Conservation (phyloP, 2,797 vertebrate genomes). For the Hoplostethus atlanticus region DNA sequence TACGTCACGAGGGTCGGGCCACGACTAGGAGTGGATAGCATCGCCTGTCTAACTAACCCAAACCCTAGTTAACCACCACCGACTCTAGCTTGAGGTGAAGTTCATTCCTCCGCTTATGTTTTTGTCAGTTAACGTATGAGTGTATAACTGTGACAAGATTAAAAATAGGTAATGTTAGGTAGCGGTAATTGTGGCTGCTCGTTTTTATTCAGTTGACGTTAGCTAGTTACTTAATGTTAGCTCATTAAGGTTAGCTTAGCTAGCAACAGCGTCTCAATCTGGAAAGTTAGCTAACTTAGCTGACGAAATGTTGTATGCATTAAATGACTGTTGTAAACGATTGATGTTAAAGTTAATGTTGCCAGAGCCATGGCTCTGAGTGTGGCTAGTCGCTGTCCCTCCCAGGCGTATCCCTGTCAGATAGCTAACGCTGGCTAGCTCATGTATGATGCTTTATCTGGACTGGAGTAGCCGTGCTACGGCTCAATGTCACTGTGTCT, state of each 20-base stretch:
- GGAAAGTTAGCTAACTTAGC: background rate
- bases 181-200: background rate
- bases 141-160: fast-evolving
- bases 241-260: conserved; percentile 1
- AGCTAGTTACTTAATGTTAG: conserved; percentile 6
- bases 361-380: background rate
- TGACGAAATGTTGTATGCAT: background rate
- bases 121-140: background rate
- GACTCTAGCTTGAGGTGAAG: conserved; percentile 67
- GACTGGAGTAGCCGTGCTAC: conserved; percentile 7
- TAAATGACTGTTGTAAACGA: background rate
- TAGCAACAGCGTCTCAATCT: conserved; percentile 2
- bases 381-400: background rate
- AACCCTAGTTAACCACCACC: conserved; percentile 47
- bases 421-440: conserved; percentile 48
- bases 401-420: background rate
- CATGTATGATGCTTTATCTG: conserved; percentile 39
- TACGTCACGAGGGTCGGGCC: conserved; percentile 54
- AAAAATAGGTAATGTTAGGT: background rate
- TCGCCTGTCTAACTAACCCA: conserved; percentile 11
- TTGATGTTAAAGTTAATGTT: background rate
- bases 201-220: conserved; percentile 21
- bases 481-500: conserved; percentile 52
- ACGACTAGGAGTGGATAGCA: conserved; percentile 42
- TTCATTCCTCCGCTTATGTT: background rate